Evolutionary conservation across 2,113 vertebrate species (phyloP), one percentile per base, ranked within the genome.

Genomic region (Sander lucioperca): DNA sequence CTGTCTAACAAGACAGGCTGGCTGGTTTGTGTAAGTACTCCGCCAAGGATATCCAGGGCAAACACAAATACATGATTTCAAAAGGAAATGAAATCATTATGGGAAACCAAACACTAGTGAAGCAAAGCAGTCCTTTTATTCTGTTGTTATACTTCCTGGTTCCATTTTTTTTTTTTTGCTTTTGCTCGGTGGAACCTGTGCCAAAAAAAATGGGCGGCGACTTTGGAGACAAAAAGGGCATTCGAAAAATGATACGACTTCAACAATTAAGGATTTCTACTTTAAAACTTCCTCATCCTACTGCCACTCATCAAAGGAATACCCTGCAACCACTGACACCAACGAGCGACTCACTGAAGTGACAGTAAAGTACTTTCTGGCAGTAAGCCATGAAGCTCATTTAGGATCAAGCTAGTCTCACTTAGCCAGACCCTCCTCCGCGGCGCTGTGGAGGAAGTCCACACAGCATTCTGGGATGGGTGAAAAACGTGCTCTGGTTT

Each of bases 21-120:
- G 85, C 88, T 88, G 92, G 91, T 77, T 91, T 86, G 71, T 73
- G 62, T 51, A 10, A 88, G 83, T 19, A 2, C 73, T 90, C 82
- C 61, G 0, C 77, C 68, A 45, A 84, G 77, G 82, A 80, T 39
- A 56, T 69, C 79, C 66, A 27, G 39, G 71, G 47, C 79, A 90
- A 90, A 92, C 80, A 79, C 73, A 86, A 90, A 88, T 47, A 78
- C 82, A 77, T 56, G 0, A 73, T 74, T 86, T 87, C 64, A 85
- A 81, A 81, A 88, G 48, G 77, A 87, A 79, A 83, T 81, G 30
- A 77, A 81, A 85, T 83, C 63, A 83, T 83, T 67, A 86, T 85
- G 86, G 82, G 88, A 90, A 92, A 83, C 36, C 45, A 76, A 88
- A 80, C 79, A 74, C 56, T 47, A 43, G 33, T 12, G 57, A 66